phyloP scores from a whole-genome alignment of 1,140 invertebrate genomes.

The Drosophila pseudoobscura region DNA sequence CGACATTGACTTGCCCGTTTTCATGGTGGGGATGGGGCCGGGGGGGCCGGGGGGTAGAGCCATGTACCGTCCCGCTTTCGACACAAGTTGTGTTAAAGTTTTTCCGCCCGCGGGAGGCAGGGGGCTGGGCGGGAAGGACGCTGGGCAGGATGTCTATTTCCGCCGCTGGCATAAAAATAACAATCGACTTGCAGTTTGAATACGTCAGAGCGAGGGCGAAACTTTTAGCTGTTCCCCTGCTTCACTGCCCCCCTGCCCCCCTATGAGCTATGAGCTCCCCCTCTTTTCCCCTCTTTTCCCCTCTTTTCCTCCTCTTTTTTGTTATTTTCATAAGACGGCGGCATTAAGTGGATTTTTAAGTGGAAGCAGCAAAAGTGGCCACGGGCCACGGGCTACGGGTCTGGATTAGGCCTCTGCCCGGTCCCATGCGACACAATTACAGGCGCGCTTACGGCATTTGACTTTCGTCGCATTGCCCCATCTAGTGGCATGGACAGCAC shows the following conservation, averaged over 20 bases:
- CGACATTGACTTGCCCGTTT: slow-evolving; percentile 40
- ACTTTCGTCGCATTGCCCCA: slow-evolving; percentile 30
- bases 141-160: slow-evolving; percentile 65
- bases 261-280: not conserved
- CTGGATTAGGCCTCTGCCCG: slow-evolving; percentile 38
- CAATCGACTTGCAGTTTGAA: slow-evolving; percentile 81
- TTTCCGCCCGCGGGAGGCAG: slow-evolving; percentile 15
- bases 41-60: too few species aligned
- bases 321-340: slow-evolving; percentile 57
- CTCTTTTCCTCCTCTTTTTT: slow-evolving; percentile 22
- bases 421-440: slow-evolving; percentile 74
- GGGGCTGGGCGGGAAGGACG: not conserved
- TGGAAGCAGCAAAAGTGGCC: slow-evolving; percentile 78
- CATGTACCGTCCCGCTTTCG: slow-evolving; percentile 29
- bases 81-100: slow-evolving; percentile 73
- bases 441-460: slow-evolving; percentile 55
- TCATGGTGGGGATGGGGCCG: not conserved
- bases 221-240: slow-evolving; percentile 13
- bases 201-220: slow-evolving; percentile 51
- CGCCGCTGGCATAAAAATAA: slow-evolving; percentile 76
- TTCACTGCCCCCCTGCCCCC: too few species aligned
- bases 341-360: slow-evolving; percentile 82
- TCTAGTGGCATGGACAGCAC: slow-evolving; percentile 57
- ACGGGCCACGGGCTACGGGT: slow-evolving; percentile 63
- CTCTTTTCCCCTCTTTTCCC: slow-evolving; percentile 9